These are phyloP conservation scores for Embiotoca jacksoni DNA, from an alignment of 2,113 vertebrate species.

Conservation along the genomic window DNA sequence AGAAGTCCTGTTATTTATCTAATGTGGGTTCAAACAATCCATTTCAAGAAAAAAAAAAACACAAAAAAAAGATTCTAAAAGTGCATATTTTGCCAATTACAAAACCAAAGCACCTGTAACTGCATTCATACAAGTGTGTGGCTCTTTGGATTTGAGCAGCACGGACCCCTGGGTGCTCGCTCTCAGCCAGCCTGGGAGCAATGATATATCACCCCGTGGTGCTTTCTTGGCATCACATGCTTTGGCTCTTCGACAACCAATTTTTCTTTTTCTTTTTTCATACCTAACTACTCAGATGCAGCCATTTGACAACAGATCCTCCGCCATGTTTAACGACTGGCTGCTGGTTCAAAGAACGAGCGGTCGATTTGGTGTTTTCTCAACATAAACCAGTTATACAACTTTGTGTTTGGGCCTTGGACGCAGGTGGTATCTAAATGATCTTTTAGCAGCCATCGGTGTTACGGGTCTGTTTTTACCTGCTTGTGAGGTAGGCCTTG, in stretches of 20 bases:
- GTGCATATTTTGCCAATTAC: neutral
- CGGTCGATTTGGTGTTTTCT: neutral
- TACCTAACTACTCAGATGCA: neutral
- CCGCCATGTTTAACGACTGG: slow-evolving; percentile 4
- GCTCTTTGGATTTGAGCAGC: neutral
- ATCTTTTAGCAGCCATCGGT: neutral
- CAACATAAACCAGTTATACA: neutral
- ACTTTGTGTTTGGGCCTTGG: neutral
- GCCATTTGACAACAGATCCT: neutral
- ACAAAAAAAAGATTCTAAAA: neutral
- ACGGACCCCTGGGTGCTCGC: neutral
- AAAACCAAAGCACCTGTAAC: neutral
- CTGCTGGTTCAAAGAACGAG: neutral
- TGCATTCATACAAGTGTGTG: neutral
- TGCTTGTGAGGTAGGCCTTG: neutral
- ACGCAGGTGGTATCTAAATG: neutral
- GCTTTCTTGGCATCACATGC: neutral
- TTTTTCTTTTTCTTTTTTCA: neutral
- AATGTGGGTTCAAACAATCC: neutral
- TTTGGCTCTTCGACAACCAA: neutral
- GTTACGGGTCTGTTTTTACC: neutral
- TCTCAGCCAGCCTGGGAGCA: neutral
- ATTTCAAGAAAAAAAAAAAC: neutral
- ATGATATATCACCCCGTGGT: no score
- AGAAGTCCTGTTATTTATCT: neutral